These are phyloP conservation scores for Dascillus cervinus DNA, from an alignment of 2,888 invertebrate species.

Conservation along the genomic window DNA sequence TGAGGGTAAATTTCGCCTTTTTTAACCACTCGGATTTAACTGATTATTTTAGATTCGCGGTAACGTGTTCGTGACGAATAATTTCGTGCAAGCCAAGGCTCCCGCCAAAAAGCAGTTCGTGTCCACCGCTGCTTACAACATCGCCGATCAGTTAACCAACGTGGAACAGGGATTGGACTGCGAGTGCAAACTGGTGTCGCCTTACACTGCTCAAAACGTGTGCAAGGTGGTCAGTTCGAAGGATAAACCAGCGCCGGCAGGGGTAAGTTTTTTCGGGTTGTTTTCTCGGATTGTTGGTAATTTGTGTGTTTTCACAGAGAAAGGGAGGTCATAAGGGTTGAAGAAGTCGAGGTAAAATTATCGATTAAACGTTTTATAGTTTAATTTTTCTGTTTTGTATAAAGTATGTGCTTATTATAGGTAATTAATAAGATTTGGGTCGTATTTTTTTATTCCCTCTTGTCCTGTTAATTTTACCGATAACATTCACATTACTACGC, in stretches of 20 bases:
- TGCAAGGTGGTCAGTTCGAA: constrained; percentile 29
- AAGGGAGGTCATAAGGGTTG: constrained; percentile 11
- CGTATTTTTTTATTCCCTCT: too few species aligned
- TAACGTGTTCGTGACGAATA: constrained; percentile 55
- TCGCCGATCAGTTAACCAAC: constrained; percentile 40
- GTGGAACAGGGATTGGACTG: constrained; percentile 44
- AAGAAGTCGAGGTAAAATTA: too few species aligned
- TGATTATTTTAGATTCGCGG: constrained; percentile 50
- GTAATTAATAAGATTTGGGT: too few species aligned
- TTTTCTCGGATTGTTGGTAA: neutral
- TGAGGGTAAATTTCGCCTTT: constrained; percentile 45
- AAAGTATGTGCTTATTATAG: too few species aligned
- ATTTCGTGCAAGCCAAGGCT: constrained; percentile 48
- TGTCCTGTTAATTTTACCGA: too few species aligned
- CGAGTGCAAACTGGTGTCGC: constrained; percentile 29
- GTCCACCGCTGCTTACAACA: constrained; percentile 46
- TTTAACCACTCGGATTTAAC: neutral
- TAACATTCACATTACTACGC: too few species aligned
- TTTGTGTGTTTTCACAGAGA: constrained; percentile 5
- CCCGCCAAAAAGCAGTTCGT: constrained; percentile 55
- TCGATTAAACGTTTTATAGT: too few species aligned
- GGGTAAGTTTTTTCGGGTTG: constrained; percentile 6
- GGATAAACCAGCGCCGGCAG: constrained; percentile 14
- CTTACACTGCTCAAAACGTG: constrained; percentile 27
- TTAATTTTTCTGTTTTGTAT: too few species aligned